Evolutionary conservation across 2,888 invertebrate genomes (phyloP).

Genomic region (Tribolium freemani): DNA sequence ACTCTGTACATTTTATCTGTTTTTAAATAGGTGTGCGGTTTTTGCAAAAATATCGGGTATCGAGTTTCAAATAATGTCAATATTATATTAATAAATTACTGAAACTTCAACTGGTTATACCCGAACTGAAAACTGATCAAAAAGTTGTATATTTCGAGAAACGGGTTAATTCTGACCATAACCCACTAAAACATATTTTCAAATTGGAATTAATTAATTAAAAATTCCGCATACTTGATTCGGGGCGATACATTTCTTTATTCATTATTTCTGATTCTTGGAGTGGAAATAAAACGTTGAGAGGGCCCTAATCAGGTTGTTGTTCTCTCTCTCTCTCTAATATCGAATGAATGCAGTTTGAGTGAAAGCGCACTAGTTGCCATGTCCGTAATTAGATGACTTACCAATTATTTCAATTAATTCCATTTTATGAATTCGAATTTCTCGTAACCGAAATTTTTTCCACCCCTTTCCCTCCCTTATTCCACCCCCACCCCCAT

Average conservation of each 20-base stretch:
- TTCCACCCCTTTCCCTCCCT: conserved; percentile 16
- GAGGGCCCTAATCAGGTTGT: conserved; percentile 21
- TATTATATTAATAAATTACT: no score
- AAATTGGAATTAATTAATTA: no score
- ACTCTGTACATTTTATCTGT: no score
- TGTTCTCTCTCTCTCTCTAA: not conserved
- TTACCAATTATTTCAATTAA: conserved; percentile 51
- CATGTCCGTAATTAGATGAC: conserved; percentile 26
- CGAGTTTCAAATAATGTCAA: no score
- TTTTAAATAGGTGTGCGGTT: no score
- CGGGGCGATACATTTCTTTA: conserved; percentile 35
- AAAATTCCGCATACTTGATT: not conserved
- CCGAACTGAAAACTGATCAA: no score
- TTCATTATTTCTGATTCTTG: conserved; percentile 49
- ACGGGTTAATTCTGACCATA: no score
- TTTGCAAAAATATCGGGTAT: no score
- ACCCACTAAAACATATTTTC: no score
- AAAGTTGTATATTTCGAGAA: no score
- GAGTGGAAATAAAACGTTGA: conserved; percentile 46
- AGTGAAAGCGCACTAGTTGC: not conserved
- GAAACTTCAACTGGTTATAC: no score
- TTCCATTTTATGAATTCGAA: conserved; percentile 50
- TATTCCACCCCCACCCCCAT: conserved; percentile 48
- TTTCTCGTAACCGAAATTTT: conserved; percentile 37
- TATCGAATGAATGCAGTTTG: not conserved